Percentiles rank a stretch among this genome's conserved stretches.
Conservation (phyloP, 2,888 invertebrate genomes). For the Meiosimyza decipiens region DNA sequence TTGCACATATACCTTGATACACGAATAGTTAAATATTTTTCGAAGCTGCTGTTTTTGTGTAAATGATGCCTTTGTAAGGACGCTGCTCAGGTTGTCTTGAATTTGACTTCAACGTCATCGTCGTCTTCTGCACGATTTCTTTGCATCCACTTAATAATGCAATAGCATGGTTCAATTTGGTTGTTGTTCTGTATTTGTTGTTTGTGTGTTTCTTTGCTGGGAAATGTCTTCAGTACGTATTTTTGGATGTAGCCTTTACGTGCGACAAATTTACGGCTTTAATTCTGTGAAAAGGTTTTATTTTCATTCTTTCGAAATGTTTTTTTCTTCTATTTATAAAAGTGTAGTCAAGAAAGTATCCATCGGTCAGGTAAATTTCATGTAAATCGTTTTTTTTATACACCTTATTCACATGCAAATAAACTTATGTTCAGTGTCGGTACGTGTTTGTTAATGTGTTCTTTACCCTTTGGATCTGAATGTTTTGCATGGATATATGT, state of each 20-base stretch:
- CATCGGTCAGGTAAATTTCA: not conserved
- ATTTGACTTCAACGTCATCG: not conserved
- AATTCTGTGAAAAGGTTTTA: constrained; percentile 32
- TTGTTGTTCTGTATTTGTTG: not conserved
- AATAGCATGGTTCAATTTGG: constrained; percentile 17
- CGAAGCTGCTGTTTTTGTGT: too few species aligned
- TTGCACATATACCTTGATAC: too few species aligned
- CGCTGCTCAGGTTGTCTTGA: too few species aligned
- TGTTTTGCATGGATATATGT: not conserved
- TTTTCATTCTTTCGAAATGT: not conserved
- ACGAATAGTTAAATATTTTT: too few species aligned
- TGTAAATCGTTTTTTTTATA: not conserved
- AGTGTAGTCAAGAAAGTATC: not conserved
- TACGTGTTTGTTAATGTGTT: not conserved
- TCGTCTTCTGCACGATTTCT: not conserved
- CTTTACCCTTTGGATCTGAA: not conserved
- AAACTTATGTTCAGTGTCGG: not conserved
- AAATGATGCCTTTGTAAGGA: too few species aligned
- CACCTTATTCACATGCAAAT: constrained; percentile 13
- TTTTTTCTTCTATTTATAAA: not conserved
- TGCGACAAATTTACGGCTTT: constrained; percentile 55
- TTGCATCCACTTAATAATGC: constrained; percentile 30
- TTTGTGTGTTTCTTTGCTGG: not conserved
- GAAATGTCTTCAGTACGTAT: constrained; percentile 1
- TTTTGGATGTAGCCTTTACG: constrained; percentile 44